These are phyloP conservation scores for Microtus richardsoni DNA, from an alignment of 2,113 vertebrate species.

Conservation along the genomic window DNA sequence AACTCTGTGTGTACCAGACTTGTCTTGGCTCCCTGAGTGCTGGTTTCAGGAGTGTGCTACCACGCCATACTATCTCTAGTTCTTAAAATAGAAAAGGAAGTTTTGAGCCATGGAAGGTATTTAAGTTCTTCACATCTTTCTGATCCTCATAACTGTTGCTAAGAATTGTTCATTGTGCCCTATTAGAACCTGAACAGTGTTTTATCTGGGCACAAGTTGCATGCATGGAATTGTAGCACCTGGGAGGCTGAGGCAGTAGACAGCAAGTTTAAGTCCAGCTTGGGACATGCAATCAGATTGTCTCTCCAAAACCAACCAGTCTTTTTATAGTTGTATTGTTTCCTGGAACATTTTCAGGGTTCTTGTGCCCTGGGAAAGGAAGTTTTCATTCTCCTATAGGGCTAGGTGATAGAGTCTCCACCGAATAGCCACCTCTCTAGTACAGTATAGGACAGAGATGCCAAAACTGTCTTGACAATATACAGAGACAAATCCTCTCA, in stretches of 20 bases:
- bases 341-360: conserved; percentile 18
- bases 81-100: conserved; percentile 49
- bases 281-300: neutral
- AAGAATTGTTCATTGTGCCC: neutral
- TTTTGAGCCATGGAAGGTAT: conserved; percentile 15
- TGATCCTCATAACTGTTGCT: conserved; percentile 21
- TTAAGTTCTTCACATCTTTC: neutral
- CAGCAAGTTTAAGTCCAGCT: neutral
- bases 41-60: neutral
- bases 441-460: neutral
- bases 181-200: neutral
- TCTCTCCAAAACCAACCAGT: neutral
- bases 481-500: neutral
- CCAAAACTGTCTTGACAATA: conserved; percentile 4
- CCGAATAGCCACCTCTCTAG: neutral
- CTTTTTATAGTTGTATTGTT: neutral
- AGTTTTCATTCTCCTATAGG: conserved; percentile 21
- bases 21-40: neutral
- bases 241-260: neutral
- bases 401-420: neutral
- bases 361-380: neutral
- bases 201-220: neutral
- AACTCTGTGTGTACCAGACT: neutral
- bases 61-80: neutral
- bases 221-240: neutral